These are phyloP conservation scores for Mimumesa dahlbomi DNA, from an alignment of 2,888 invertebrate genomes.

Conservation along the genomic window DNA sequence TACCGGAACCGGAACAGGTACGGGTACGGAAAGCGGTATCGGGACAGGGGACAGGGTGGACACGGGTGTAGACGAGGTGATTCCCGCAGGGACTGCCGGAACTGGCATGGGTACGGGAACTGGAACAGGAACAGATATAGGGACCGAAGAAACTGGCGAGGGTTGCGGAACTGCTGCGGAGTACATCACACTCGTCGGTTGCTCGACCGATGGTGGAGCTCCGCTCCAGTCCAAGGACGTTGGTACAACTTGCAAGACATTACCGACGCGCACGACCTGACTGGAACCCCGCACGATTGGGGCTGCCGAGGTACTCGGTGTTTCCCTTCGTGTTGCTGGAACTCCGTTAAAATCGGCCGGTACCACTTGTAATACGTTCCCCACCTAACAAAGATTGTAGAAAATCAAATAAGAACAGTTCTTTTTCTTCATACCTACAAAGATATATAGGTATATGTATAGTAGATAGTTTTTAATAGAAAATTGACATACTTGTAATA, in stretches of 20 bases:
- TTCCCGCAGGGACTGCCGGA: constrained; percentile 41
- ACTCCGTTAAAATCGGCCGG: constrained; percentile 80
- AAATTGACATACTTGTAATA: constrained; percentile 69
- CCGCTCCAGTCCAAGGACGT: constrained; percentile 75
- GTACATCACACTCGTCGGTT: constrained; percentile 49
- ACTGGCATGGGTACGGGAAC: constrained; percentile 66
- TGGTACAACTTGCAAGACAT: constrained; percentile 78
- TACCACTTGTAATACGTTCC: constrained; percentile 84
- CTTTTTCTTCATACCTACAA: no score
- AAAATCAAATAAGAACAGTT: not conserved
- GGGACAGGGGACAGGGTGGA: constrained; percentile 53
- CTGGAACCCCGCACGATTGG: constrained; percentile 62
- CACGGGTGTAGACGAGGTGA: constrained; percentile 32
- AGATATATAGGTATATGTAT: no score
- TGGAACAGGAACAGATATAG: constrained; percentile 63
- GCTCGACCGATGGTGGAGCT: constrained; percentile 45
- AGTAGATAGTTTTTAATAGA: not conserved
- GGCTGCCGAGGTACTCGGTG: constrained; percentile 21
- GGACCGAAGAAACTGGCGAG: constrained; percentile 45
- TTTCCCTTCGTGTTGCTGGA: constrained; percentile 45
- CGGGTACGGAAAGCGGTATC: constrained; percentile 62
- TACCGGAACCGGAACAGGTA: constrained; percentile 61
- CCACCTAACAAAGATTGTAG: constrained; percentile 80
- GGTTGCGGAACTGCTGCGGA: constrained; percentile 47
- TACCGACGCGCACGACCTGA: constrained; percentile 77